A percentile compares a stretch with the other conserved stretches of the same genome.
Conservation (phyloP, 1,140 invertebrate genomes). For the Drosophila chauvacae region DNA sequence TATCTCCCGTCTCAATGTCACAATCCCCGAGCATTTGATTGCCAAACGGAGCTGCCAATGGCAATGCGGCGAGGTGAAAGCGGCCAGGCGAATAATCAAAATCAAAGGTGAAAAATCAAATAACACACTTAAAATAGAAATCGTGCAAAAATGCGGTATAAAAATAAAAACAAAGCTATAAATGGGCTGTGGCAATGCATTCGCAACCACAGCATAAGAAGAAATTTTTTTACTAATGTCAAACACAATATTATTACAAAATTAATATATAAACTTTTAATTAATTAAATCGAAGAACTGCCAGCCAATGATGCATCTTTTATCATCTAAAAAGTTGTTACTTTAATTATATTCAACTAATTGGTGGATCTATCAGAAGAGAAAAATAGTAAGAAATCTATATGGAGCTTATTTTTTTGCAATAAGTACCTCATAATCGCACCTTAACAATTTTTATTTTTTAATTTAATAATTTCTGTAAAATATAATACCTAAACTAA, state of each 20-base stretch:
- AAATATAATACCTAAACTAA: no score
- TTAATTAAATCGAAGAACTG: neutral
- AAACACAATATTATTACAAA: neutral
- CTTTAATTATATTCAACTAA: no score
- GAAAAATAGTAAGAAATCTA: no score
- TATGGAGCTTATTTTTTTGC: no score
- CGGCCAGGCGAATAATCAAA: slow-evolving; percentile 16
- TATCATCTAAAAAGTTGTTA: no score
- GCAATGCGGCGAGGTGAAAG: slow-evolving; percentile 39
- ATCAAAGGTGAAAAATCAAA: slow-evolving; percentile 14
- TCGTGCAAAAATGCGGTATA: slow-evolving; percentile 50
- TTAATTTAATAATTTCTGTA: no score
- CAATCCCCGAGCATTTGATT: slow-evolving; percentile 37
- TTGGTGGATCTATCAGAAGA: no score
- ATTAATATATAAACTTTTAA: no score
- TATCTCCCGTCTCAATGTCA: slow-evolving; percentile 38
- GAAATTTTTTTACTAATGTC: no score
- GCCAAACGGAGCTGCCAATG: slow-evolving; percentile 35
- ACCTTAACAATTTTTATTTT: no score
- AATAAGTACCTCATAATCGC: no score
- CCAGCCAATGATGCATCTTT: no score
- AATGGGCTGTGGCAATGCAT: slow-evolving; percentile 15
- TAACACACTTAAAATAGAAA: slow-evolving; percentile 43
- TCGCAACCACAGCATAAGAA: neutral
- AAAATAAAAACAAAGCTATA: slow-evolving; percentile 35